These are phyloP conservation scores for Oncorhynchus keta DNA, from an alignment of 2,113 vertebrate genomes.

Conservation along the genomic window DNA sequence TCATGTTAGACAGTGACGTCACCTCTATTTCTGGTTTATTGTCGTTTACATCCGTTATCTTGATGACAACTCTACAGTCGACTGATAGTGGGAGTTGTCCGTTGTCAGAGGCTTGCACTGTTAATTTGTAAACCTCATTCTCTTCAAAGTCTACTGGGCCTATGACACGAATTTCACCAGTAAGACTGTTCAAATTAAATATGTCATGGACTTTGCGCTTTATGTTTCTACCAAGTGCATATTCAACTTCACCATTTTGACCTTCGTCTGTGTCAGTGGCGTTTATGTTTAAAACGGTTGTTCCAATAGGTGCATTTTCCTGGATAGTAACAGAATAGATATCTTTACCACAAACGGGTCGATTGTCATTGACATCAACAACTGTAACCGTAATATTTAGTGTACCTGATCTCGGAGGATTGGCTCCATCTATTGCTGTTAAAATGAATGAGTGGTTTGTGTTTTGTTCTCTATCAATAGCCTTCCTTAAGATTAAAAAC, in stretches of 20 bases:
- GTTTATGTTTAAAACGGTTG: slow-evolving; percentile 32
- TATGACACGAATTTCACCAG: slow-evolving; percentile 50
- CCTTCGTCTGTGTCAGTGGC: slow-evolving; percentile 47
- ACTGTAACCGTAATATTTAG: slow-evolving; percentile 41
- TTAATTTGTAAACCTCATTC: slow-evolving; percentile 35
- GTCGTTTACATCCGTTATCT: slow-evolving; percentile 54
- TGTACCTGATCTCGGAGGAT: slow-evolving; percentile 33
- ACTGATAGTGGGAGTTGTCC: slow-evolving; percentile 30
- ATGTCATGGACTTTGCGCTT: slow-evolving; percentile 27
- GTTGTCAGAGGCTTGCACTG: slow-evolving; percentile 49
- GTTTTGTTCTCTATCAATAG: slow-evolving; percentile 38
- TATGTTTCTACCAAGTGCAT: slow-evolving; percentile 31
- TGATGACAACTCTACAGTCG: slow-evolving; percentile 47
- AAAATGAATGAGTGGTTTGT: slow-evolving; percentile 10
- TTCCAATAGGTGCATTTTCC: slow-evolving; percentile 37
- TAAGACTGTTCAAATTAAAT: slow-evolving; percentile 37
- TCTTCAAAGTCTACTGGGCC: slow-evolving; percentile 50
- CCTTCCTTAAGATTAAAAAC: slow-evolving; percentile 41
- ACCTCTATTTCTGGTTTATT: slow-evolving; percentile 66
- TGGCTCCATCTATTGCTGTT: slow-evolving; percentile 47
- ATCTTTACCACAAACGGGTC: slow-evolving; percentile 33
- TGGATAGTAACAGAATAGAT: slow-evolving; percentile 16
- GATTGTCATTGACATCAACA: slow-evolving; percentile 51
- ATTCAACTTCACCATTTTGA: slow-evolving; percentile 43
- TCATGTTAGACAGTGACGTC: slow-evolving; percentile 49